A percentile compares a stretch with the other conserved stretches of the same genome.
These are phyloP conservation scores for Rhingia rostrata DNA, from an alignment of 2,888 invertebrate genomes.

Conservation along the genomic window DNA sequence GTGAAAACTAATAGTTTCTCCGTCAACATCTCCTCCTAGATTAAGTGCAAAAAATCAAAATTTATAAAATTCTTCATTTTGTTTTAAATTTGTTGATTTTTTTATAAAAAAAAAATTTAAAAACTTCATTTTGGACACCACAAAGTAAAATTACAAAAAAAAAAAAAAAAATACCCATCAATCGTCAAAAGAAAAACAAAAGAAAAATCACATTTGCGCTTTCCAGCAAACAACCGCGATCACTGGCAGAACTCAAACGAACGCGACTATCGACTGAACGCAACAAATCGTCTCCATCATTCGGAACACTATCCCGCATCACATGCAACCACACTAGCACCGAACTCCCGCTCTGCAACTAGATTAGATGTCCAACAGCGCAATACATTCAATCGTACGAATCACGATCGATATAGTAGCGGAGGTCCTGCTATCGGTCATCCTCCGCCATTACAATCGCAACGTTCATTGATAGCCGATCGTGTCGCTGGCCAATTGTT, in stretches of 20 bases:
- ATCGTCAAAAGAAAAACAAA: slow-evolving; percentile 54
- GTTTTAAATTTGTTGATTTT: neutral
- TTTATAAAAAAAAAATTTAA: neutral
- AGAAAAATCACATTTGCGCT: slow-evolving; percentile 58
- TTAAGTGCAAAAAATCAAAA: slow-evolving; percentile 7
- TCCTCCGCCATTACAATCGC: slow-evolving; percentile 60
- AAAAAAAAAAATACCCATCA: slow-evolving; percentile 69
- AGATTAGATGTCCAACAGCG: slow-evolving; percentile 83
- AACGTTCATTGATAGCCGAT: slow-evolving; percentile 65
- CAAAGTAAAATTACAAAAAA: neutral
- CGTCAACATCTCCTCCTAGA: slow-evolving; percentile 67
- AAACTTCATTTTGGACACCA: slow-evolving; percentile 23
- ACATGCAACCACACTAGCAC: slow-evolving; percentile 78
- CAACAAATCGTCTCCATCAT: slow-evolving; percentile 80
- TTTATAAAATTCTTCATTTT: slow-evolving; percentile 9
- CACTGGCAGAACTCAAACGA: slow-evolving; percentile 82
- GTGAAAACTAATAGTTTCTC: neutral
- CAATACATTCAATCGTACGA: slow-evolving; percentile 83
- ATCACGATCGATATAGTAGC: slow-evolving; percentile 83
- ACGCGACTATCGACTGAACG: slow-evolving; percentile 80
- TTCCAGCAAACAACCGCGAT: slow-evolving; percentile 77
- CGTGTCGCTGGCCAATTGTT: slow-evolving; percentile 64
- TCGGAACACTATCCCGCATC: slow-evolving; percentile 79
- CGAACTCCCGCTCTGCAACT: slow-evolving; percentile 79
- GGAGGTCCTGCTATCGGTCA: slow-evolving; percentile 77